Conservation (phyloP, 2,888 invertebrate species). For the Zonitis immaculata region DNA sequence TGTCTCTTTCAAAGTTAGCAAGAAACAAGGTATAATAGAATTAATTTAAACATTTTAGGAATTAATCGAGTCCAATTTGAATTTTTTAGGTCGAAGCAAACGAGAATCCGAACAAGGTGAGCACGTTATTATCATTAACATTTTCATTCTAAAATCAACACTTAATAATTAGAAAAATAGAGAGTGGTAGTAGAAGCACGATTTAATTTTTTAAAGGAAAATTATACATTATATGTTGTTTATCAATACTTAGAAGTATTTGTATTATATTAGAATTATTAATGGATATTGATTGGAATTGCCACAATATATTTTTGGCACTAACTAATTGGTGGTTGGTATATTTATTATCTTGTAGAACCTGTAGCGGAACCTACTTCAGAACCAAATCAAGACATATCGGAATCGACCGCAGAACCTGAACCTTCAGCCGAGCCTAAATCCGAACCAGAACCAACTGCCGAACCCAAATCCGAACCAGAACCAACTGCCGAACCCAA, state of each 20-base stretch:
- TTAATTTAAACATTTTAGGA: too few species aligned
- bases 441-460: conserved; percentile 39
- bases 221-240: too few species aligned
- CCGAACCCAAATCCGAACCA: conserved; percentile 36
- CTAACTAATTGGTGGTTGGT: conserved; percentile 39
- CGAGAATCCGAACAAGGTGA: conserved; percentile 14
- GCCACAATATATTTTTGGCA: conserved; percentile 9
- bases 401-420: conserved; percentile 48
- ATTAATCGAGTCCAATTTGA: too few species aligned
- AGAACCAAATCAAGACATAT: conserved; percentile 39
- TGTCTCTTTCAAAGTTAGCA: conserved; percentile 73
- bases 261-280: too few species aligned
- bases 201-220: neutral
- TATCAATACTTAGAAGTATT: neutral
- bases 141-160: neutral
- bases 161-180: neutral
- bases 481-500: conserved; percentile 37
- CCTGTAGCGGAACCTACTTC: conserved; percentile 31
- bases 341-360: conserved; percentile 37
- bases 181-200: neutral
- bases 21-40: conserved; percentile 54
- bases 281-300: neutral
- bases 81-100: conserved; percentile 35
- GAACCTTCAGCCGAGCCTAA: conserved; percentile 36
- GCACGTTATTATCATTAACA: neutral